phyloP scores from a whole-genome alignment of 1,140 invertebrate genomes.

The Hylaeus volcanicus region DNA sequence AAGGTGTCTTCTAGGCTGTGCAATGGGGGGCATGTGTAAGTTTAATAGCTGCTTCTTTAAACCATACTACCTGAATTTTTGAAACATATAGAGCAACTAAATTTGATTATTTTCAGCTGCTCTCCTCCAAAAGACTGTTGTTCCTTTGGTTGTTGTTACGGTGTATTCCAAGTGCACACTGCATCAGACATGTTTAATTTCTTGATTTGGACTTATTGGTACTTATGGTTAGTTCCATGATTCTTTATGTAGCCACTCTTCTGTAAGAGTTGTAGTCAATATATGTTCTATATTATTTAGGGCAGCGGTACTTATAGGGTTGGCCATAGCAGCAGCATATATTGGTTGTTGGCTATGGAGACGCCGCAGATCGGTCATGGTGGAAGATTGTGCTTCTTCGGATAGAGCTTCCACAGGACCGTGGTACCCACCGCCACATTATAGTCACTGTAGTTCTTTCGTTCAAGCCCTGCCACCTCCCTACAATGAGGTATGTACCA shows the following conservation, averaged over 20 bases:
- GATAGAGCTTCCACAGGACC: conserved; percentile 88
- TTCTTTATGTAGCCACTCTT: background rate
- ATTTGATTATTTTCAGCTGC: conserved; percentile 77
- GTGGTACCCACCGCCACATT: conserved; percentile 88
- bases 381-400: conserved; percentile 81
- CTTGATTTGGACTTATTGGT: conserved; percentile 79
- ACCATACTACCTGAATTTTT: background rate
- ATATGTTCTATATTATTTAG: conserved; percentile 73
- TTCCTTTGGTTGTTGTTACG: conserved; percentile 86
- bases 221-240: conserved; percentile 72
- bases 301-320: conserved; percentile 83
- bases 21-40: conserved; percentile 77
- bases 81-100: background rate
- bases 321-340: conserved; percentile 82
- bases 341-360: conserved; percentile 85
- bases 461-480: conserved; percentile 88
- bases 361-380: conserved; percentile 75
- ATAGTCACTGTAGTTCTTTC: conserved; percentile 89
- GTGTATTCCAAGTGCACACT: conserved; percentile 79
- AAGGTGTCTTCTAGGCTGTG: conserved; percentile 76
- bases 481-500: conserved; percentile 87
- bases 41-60: conserved; percentile 22
- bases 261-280: background rate
- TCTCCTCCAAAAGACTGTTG: conserved; percentile 87
- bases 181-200: conserved; percentile 78